Base-by-base conservation (phyloP, 2,888 invertebrate species). In the Lutraria lutraria region DNA sequence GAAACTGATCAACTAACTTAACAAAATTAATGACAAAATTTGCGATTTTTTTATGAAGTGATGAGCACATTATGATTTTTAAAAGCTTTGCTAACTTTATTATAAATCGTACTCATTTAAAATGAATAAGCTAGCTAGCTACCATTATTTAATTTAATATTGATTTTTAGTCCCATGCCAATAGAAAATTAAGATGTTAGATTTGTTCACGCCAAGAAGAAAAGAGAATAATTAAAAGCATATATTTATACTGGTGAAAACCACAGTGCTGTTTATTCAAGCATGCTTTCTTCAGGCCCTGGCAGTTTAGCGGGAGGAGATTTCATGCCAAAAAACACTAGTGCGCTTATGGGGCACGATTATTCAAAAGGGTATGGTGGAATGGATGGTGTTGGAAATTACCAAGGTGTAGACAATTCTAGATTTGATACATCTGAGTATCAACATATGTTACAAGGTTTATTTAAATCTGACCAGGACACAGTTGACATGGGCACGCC, bases 361-460 rank as follows among this genome's bases (percentile, higher is more conserved):
- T 91, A 88, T 54, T 89, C 90, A 16, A 79, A 83, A 12, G 83
- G 83, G n/a, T 16, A 68, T 0, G 53, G 43, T 12, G 81, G 16
- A n/a, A 60, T 25, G 16, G 31, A 34, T 4, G 85, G 82, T n/a
- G 60, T 43, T 3, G 52, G 56, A 68, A 87, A 31, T 56, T 56
- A 25, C 19, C 25, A 31, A 2, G 90, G 83, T 0, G 60, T 68
- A 21, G 90, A 85, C 54, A 80, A 68, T 19, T 83, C 89, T 2
- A 82, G 89, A 54, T 92, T 91, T 72, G 91, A 92, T 80, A 90
- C 91, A 0, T 87, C 90, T 25, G 85, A 72, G 4, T 92, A 92
- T 60, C 90, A 91, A 81, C 54, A 90, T 29, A 91, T 92, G 91
- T 63, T 92, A 3, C 63, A 90, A 21, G 72, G 87, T 29, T 60